Percentiles rank a stretch among this genome's conserved stretches.
Evolutionary conservation across 2,888 invertebrate genomes (phyloP).

Genomic region (Chouioia cunea): DNA sequence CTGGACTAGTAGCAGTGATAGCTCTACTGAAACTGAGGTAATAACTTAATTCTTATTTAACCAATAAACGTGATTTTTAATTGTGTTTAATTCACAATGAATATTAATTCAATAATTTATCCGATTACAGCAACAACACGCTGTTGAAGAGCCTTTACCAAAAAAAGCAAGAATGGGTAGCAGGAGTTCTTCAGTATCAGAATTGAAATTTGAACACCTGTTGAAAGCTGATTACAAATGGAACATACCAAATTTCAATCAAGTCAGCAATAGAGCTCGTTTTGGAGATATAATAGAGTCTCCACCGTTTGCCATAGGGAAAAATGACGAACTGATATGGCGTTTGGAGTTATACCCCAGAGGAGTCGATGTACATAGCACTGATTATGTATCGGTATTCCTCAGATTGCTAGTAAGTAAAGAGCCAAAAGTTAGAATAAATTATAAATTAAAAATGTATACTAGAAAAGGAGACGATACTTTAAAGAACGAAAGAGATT

Average conservation of each 20-base stretch:
- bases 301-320: slow-evolving; percentile 1
- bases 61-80: too few species aligned
- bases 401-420: slow-evolving; percentile 12
- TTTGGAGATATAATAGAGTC: slow-evolving; percentile 17
- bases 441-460: not conserved
- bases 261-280: not conserved
- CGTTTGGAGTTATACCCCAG: slow-evolving; percentile 17
- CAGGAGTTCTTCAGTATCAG: not conserved
- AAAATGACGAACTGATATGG: slow-evolving; percentile 22
- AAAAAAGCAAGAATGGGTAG: not conserved
- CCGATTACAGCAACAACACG: too few species aligned
- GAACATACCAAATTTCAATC: slow-evolving; percentile 10
- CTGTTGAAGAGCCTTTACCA: not conserved
- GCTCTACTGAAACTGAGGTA: too few species aligned
- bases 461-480: too few species aligned
- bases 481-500: too few species aligned
- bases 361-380: slow-evolving; percentile 4
- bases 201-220: not conserved
- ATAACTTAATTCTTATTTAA: too few species aligned
- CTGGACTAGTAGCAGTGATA: too few species aligned
- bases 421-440: not conserved
- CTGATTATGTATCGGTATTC: slow-evolving; percentile 8
- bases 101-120: too few species aligned
- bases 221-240: slow-evolving; percentile 13
- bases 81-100: too few species aligned